These are phyloP conservation scores for Temnothorax ravouxi DNA, from an alignment of 2,888 invertebrate genomes.

Conservation along the genomic window DNA sequence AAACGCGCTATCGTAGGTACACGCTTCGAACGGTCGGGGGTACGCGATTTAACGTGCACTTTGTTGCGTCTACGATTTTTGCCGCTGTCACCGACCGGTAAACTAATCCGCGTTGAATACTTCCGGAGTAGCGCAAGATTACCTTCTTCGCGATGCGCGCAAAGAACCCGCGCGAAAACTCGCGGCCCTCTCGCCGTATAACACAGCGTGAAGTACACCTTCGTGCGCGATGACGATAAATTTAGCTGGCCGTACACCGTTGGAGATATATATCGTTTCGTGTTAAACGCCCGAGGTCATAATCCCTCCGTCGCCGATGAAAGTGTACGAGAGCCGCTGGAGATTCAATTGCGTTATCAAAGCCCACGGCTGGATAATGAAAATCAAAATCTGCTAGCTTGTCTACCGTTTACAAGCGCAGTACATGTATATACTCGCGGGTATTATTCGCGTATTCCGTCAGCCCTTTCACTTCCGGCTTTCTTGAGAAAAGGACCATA, in stretches of 20 bases:
- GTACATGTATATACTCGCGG: no score
- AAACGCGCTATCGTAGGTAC: not conserved
- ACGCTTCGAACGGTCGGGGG: not conserved
- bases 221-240: constrained; percentile 44
- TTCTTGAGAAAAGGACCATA: not conserved
- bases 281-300: constrained; percentile 33
- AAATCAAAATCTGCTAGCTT: not conserved
- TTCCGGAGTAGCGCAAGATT: constrained; percentile 49
- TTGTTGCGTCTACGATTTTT: constrained; percentile 24
- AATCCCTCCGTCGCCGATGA: constrained; percentile 29
- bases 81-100: constrained; percentile 32
- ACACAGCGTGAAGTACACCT: constrained; percentile 41
- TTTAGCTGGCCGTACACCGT: constrained; percentile 20
- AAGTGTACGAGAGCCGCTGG: constrained; percentile 11
- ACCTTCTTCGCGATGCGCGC: constrained; percentile 10
- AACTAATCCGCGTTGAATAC: constrained; percentile 41
- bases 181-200: constrained; percentile 31
- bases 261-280: constrained; percentile 40
- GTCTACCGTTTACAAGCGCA: not conserved
- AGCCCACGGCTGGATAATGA: not conserved
- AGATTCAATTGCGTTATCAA: constrained; percentile 33
- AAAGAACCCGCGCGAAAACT: constrained; percentile 24
- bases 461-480: not conserved
- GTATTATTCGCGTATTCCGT: not conserved
- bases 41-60: constrained; percentile 24